These are phyloP conservation scores for Telmatochromis sp. DNA, from an alignment of 2,113 vertebrate genomes.

Conservation along the genomic window DNA sequence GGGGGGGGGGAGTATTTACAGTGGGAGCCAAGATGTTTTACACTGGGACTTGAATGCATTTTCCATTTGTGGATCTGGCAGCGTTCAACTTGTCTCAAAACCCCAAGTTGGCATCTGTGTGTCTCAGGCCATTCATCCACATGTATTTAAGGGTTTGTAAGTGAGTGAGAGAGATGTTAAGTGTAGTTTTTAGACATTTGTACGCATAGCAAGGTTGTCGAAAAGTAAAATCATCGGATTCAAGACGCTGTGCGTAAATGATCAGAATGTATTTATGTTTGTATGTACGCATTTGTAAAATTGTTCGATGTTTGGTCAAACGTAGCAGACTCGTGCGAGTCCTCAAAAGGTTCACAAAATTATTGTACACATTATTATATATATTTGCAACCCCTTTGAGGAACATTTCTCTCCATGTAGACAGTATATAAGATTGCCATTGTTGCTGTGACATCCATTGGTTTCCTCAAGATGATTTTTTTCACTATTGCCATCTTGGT, in stretches of 20 bases:
- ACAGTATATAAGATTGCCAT: background rate
- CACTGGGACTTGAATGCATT: background rate
- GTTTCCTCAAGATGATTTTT: background rate
- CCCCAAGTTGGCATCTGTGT: background rate
- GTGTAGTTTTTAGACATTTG: background rate
- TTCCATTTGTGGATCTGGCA: background rate
- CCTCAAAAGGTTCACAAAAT: background rate
- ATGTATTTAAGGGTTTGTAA: rapidly evolving
- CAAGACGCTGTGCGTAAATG: background rate
- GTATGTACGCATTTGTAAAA: background rate
- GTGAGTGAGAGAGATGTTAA: background rate
- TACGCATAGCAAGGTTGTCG: rapidly evolving
- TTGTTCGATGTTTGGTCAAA: background rate
- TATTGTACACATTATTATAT: background rate
- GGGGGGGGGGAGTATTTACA: background rate
- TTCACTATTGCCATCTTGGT: background rate
- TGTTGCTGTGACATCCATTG: rapidly evolving
- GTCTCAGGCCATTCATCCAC: background rate
- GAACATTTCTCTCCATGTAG: background rate
- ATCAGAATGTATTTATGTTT: background rate
- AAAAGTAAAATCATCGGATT: background rate
- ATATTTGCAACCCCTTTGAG: background rate
- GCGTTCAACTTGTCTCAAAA: background rate
- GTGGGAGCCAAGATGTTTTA: background rate
- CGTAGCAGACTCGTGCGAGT: background rate